Evolutionary conservation across 2,888 invertebrate species (phyloP), one percentile per base, ranked within the genome.

Genomic region (Mesorhabditis sp.): DNA sequence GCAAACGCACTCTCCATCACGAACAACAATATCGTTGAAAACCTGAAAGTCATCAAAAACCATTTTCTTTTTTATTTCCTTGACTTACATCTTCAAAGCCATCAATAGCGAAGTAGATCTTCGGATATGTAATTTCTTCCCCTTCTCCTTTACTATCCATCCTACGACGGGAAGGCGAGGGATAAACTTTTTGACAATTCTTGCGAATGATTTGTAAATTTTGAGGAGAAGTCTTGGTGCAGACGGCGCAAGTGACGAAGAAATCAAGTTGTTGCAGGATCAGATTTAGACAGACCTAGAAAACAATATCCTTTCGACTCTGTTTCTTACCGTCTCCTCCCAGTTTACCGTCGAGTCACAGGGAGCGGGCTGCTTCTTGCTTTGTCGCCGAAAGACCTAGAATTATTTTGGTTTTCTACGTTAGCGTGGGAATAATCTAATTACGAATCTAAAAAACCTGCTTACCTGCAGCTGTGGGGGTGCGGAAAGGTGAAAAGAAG

Each of bases 51-150:
- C 7, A 41, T 7, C 61, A 4, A n/a, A 15, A 67, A 50, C 2
- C 10, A 63, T 63, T 63, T n/a, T 65, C 7, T 44, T 5, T 6
- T 13, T 68, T 5, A 69, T 10, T 28, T n/a, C 66, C 28, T 44
- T 28, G 44, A 61, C 15, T 62, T 44, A 92, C 95, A 90, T 96
- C 95, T 87, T 97, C 96, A 87, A 96, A 97, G 88, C 96, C 95
- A 88, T 98, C 97, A 73, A 97, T 95, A 91, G 95, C 95, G 88
- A 98, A 98, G 88, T 95, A 98, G 83, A 98, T 94, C 89, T 95
- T 94, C 3, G 98, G 98, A 88, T 96, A 98, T 62, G 96, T 95
- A 87, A 98, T 96, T 89, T 96, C 95, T 87, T 98, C 98, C 69
- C 93, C 91, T 85, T 96, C 96, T 62, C 97, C 97, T 88, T 98